A percentile compares a stretch with the other conserved stretches of the same genome.
Evolutionary conservation across 2,797 vertebrate species (phyloP).

Genomic region (Cossypha niveicapilla): DNA sequence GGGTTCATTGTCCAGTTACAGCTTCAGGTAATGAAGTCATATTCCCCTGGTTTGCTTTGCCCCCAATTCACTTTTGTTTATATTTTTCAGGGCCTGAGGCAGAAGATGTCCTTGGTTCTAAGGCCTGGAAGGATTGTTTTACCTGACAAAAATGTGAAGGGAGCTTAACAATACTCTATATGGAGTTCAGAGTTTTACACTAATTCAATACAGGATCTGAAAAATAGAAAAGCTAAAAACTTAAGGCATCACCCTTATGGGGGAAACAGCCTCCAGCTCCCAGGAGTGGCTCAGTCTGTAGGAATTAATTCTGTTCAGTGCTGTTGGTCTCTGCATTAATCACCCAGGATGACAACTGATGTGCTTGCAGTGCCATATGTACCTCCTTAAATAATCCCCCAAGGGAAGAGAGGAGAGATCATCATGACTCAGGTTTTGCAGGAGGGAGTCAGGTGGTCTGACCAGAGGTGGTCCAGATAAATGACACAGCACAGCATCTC

Average conservation of each 20-base stretch:
- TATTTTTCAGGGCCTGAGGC: background rate
- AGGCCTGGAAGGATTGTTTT: background rate
- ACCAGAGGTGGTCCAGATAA: background rate
- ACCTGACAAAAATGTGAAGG: background rate
- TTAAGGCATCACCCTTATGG: background rate
- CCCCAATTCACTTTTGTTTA: background rate
- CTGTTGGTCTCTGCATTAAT: background rate
- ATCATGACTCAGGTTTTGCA: background rate
- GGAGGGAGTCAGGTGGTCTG: background rate
- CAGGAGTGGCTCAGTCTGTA: background rate
- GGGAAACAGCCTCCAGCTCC: background rate
- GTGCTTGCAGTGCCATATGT: background rate
- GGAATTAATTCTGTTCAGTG: background rate
- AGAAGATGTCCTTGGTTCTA: background rate
- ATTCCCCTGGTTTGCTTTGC: rapidly evolving
- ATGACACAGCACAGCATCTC: background rate
- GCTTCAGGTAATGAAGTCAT: background rate
- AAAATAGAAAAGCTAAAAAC: background rate
- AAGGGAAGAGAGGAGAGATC: background rate
- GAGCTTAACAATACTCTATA: background rate
- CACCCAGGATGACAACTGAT: background rate
- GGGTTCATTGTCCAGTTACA: background rate
- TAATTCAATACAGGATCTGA: background rate
- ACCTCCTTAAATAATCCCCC: background rate
- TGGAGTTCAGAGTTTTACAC: background rate